Conservation (phyloP, 2,888 invertebrate genomes). For the Thymelicus lineola region DNA sequence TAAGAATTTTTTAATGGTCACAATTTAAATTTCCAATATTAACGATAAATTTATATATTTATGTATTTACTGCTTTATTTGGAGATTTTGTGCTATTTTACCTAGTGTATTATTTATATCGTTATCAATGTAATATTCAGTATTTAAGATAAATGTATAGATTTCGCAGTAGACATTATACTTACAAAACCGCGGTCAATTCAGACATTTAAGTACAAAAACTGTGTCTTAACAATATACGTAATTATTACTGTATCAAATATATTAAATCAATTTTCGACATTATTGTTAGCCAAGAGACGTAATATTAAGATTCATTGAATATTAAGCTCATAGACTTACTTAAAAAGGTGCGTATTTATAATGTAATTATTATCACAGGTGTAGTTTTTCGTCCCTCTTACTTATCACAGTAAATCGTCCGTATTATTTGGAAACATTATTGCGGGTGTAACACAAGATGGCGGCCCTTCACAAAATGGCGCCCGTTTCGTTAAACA, state of each 20-base stretch:
- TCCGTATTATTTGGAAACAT: neutral
- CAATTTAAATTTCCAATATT: constrained; percentile 9
- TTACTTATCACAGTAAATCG: neutral
- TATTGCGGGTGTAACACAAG: neutral
- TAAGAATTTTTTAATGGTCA: constrained; percentile 12
- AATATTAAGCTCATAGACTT: constrained; percentile 37
- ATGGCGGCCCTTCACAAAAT: neutral
- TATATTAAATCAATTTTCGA: constrained; percentile 37
- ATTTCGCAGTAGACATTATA: constrained; percentile 22
- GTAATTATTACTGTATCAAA: constrained; percentile 44
- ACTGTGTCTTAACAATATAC: constrained; percentile 62
- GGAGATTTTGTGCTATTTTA: constrained; percentile 1
- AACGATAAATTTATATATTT: neutral
- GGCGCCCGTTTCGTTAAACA: neutral
- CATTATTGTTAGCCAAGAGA: constrained; percentile 24
- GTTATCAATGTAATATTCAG: constrained; percentile 35
- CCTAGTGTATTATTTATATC: constrained; percentile 20
- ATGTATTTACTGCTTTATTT: constrained; percentile 19
- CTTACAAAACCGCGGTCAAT: constrained; percentile 37
- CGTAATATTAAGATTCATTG: constrained; percentile 44
- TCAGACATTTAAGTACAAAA: constrained; percentile 59
- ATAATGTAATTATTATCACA: constrained; percentile 21
- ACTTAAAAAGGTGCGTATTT: constrained; percentile 35
- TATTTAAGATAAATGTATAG: constrained; percentile 37
- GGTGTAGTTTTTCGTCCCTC: constrained; percentile 15